A percentile compares a stretch with the other conserved stretches of the same genome.
Conservation (phyloP, 2,797 vertebrate genomes). For the Anabas testudineus region DNA sequence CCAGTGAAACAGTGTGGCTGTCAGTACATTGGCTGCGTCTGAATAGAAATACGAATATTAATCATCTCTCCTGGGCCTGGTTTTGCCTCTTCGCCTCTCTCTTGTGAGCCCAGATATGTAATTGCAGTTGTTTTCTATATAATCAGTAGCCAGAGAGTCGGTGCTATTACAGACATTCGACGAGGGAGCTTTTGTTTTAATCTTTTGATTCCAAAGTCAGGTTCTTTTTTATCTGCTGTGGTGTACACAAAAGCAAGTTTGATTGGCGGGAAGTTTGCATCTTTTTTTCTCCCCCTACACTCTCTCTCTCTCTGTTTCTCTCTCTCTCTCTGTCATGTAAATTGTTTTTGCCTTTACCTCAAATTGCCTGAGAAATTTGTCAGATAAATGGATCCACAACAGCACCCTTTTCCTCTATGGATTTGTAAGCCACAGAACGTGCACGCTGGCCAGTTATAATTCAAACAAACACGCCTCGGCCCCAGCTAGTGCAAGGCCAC, state of each 20-base stretch:
- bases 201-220: constrained; percentile 83
- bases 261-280: constrained; percentile 81
- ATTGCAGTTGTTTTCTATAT: constrained; percentile 83
- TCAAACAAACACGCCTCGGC: constrained; percentile 74
- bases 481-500: constrained; percentile 38
- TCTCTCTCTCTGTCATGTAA: constrained; percentile 76
- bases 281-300: constrained; percentile 27
- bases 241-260: constrained; percentile 79
- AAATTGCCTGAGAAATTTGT: constrained; percentile 82
- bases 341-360: constrained; percentile 85
- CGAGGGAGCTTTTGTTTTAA: constrained; percentile 82
- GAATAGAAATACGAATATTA: constrained; percentile 79
- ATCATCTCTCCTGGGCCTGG: constrained; percentile 78
- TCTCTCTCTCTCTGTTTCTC: constrained; percentile 61
- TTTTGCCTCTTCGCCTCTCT: constrained; percentile 71
- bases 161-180: constrained; percentile 70
- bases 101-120: constrained; percentile 77
- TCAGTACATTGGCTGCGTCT: constrained; percentile 64
- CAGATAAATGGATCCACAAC: constrained; percentile 79
- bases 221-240: constrained; percentile 79
- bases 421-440: constrained; percentile 56
- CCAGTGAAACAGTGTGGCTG: constrained; percentile 60
- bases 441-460: constrained; percentile 67
- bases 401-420: constrained; percentile 63
- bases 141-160: constrained; percentile 75